phyloP scores from a whole-genome alignment of 1,140 invertebrate species.

The Zaprionus lachaisei region DNA sequence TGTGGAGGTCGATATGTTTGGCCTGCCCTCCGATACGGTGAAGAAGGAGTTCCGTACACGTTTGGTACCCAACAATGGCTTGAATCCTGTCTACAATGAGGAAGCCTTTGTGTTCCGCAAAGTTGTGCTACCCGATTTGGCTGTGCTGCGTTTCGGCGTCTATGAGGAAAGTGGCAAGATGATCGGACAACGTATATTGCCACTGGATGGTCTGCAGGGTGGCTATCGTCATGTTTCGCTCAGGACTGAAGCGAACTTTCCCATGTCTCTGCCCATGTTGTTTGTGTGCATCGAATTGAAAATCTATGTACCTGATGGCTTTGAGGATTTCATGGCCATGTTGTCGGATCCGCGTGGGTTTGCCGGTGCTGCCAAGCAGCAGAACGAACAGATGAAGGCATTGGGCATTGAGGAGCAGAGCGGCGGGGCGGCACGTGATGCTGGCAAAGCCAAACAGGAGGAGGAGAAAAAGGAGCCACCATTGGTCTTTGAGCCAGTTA shows the following conservation, averaged over 20 bases:
- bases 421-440: conserved; percentile 84
- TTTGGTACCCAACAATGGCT: conserved; percentile 97
- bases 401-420: conserved; percentile 96
- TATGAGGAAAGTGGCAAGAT: conserved; percentile 99
- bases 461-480: conserved; percentile 90
- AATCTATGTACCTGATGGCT: conserved; percentile 99
- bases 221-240: conserved; percentile 99
- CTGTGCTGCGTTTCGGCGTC: conserved; percentile 98
- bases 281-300: conserved; percentile 99
- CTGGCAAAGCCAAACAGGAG: conserved; percentile 86
- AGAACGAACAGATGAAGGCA: conserved; percentile 96
- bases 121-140: conserved; percentile 98
- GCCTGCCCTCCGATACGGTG: conserved; percentile 99
- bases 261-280: conserved; percentile 98
- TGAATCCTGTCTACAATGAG: conserved; percentile 99
- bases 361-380: conserved; percentile 93
- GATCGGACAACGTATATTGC: conserved; percentile 98
- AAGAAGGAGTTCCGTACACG: conserved; percentile 98
- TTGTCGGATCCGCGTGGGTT: conserved; percentile 97
- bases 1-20: conserved; percentile 99
- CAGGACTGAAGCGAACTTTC: conserved; percentile 99
- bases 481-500: conserved; percentile 95
- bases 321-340: conserved; percentile 99
- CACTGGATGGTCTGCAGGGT: conserved; percentile 98
- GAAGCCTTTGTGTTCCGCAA: conserved; percentile 99